A percentile compares a stretch with the other conserved stretches of the same genome.
phyloP scores from a whole-genome alignment of 2,113 vertebrate genomes.

The Marmota monax region DNA sequence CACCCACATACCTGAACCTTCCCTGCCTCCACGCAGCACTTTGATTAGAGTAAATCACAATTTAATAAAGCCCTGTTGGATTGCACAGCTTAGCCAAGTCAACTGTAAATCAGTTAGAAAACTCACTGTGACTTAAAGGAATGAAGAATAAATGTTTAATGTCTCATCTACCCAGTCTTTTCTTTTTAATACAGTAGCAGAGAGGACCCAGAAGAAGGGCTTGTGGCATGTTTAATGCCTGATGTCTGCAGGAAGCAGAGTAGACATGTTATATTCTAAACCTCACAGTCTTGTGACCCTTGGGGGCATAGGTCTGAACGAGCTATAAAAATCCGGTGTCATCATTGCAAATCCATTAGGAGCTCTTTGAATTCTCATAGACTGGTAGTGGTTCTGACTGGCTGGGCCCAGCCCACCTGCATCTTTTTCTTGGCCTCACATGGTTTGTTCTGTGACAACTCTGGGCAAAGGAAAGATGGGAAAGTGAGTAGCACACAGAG shows the following conservation, averaged over 20 bases:
- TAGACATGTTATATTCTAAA: background rate
- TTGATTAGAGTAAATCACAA: background rate
- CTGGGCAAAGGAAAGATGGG: background rate
- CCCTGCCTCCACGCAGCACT: background rate
- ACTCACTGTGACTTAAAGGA: background rate
- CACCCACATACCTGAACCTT: background rate
- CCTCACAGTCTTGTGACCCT: background rate
- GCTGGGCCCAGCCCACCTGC: background rate
- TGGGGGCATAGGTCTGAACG: background rate
- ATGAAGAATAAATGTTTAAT: constrained; percentile 11
- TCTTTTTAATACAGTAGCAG: background rate
- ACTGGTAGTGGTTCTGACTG: background rate
- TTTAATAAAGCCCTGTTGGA: background rate
- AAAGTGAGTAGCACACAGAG: background rate
- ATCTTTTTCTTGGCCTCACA: background rate
- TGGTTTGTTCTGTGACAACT: background rate
- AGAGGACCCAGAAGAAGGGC: background rate
- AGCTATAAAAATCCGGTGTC: background rate
- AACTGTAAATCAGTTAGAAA: background rate
- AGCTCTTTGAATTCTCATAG: background rate
- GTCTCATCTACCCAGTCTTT: background rate
- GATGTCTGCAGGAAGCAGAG: background rate
- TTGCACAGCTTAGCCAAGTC: background rate
- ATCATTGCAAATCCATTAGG: no score
- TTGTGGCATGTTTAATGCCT: background rate